Evolutionary conservation across 2,888 invertebrate genomes (phyloP).

Genomic region (Phalangium opilio): DNA sequence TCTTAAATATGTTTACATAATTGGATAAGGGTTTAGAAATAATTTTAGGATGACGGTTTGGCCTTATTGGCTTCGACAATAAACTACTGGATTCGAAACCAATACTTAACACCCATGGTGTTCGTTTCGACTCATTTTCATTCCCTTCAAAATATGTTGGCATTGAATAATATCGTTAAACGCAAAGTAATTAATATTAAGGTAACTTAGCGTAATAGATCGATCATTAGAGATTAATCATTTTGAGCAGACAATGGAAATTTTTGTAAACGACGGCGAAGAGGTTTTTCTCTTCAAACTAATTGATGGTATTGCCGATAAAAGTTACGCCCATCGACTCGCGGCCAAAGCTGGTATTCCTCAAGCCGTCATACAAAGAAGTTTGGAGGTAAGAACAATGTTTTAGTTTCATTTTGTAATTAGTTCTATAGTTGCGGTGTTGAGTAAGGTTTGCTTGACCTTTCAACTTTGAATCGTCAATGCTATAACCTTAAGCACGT

Average conservation of each 20-base stretch:
- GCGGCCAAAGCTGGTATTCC: conserved; percentile 12
- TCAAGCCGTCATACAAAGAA: conserved; percentile 5
- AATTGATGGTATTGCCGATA: conserved; percentile 9
- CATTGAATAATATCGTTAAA: no score
- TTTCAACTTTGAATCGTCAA: no score
- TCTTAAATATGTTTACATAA: conserved; percentile 6
- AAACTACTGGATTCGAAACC: conserved; percentile 43
- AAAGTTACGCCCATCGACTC: conserved; percentile 10
- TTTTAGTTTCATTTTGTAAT: no score
- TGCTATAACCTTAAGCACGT: no score
- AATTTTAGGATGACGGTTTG: conserved; percentile 51
- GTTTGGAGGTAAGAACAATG: conserved; percentile 5
- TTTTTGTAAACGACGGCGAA: conserved; percentile 7
- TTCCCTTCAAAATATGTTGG: background rate
- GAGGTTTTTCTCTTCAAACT: conserved; percentile 12
- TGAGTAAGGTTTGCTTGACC: no score
- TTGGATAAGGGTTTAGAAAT: background rate
- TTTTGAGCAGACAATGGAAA: conserved; percentile 14
- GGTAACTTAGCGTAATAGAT: background rate
- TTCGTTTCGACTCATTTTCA: conserved; percentile 18
- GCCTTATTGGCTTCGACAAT: conserved; percentile 53
- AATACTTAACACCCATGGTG: conserved; percentile 11
- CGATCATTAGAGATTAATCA: no score
- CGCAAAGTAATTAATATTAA: background rate
- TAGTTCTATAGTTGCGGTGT: no score